Percentiles rank a stretch among this genome's conserved stretches.
Conservation (phyloP, 2,888 invertebrate genomes). For the Machimus rusticus region DNA sequence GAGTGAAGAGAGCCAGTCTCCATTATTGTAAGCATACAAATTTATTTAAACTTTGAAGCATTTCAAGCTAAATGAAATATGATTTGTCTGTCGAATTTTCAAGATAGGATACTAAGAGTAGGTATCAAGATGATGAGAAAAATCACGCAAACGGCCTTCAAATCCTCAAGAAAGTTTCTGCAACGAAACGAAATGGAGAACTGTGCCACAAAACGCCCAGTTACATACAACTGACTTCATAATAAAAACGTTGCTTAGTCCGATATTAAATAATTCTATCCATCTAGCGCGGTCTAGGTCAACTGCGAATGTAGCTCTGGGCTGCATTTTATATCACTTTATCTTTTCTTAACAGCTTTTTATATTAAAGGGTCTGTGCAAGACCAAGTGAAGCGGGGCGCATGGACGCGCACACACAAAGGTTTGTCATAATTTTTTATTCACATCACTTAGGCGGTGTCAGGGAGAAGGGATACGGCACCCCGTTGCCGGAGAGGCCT, state of each 20-base stretch:
- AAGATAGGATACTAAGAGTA: no score
- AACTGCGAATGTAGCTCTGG: not conserved
- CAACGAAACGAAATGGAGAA: not conserved
- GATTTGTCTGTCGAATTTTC: no score
- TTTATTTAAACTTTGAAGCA: no score
- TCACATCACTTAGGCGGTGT: constrained; percentile 43
- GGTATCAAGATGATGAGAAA: not conserved
- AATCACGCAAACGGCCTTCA: constrained; percentile 2
- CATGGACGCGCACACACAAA: constrained; percentile 14
- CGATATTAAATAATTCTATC: constrained; percentile 45
- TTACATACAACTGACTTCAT: constrained; percentile 31
- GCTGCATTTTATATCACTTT: constrained; percentile 36
- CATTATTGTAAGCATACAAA: no score
- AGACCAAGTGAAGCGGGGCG: not conserved
- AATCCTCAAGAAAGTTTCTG: not conserved
- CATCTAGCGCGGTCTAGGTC: constrained; percentile 17
- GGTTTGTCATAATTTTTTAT: constrained; percentile 46
- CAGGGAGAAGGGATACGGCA: constrained; percentile 16
- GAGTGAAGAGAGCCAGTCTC: no score
- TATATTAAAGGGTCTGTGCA: not conserved
- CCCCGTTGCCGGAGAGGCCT: not conserved
- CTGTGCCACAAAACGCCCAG: not conserved
- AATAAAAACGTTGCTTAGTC: constrained; percentile 37
- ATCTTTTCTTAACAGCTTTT: constrained; percentile 39
- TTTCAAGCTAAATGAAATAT: no score